Conservation (phyloP, 2,113 vertebrate species). For the Nematolebias whitei region DNA sequence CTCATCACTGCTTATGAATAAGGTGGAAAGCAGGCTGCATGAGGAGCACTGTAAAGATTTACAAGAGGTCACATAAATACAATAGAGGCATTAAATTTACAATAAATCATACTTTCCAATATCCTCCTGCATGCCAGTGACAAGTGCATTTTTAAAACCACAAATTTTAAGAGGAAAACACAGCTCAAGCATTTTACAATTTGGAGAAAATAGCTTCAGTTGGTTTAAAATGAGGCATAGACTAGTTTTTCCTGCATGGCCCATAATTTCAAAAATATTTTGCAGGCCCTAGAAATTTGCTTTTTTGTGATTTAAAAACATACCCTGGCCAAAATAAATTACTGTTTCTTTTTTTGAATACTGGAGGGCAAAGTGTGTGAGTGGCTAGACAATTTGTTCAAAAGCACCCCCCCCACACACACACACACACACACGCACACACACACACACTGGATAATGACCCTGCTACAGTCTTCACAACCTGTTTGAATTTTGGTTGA, state of each 20-base stretch:
- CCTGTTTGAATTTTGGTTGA: too few species aligned
- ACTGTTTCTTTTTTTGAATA: too few species aligned
- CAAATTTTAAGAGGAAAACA: neutral
- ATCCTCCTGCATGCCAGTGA: neutral
- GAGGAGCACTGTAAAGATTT: conserved; percentile 5
- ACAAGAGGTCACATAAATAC: conserved; percentile 7
- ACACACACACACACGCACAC: too few species aligned
- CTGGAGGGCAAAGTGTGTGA: too few species aligned
- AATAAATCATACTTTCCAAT: neutral
- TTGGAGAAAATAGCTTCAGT: neutral
- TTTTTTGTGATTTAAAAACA: too few species aligned
- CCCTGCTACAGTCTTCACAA: too few species aligned
- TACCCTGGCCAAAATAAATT: too few species aligned
- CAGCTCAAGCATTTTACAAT: too few species aligned
- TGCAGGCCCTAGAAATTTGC: too few species aligned
- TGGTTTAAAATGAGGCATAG: neutral
- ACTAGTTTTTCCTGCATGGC: neutral
- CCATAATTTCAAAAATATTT: neutral
- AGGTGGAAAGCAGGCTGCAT: conserved; percentile 11
- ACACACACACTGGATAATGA: too few species aligned
- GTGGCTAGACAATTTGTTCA: too few species aligned
- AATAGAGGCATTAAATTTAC: conserved; percentile 4
- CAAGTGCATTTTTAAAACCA: neutral
- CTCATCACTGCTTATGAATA: conserved; percentile 22
- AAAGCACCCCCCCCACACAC: too few species aligned